Conservation (phyloP, 1,140 invertebrate genomes). For the Ruditapes philippinarum region DNA sequence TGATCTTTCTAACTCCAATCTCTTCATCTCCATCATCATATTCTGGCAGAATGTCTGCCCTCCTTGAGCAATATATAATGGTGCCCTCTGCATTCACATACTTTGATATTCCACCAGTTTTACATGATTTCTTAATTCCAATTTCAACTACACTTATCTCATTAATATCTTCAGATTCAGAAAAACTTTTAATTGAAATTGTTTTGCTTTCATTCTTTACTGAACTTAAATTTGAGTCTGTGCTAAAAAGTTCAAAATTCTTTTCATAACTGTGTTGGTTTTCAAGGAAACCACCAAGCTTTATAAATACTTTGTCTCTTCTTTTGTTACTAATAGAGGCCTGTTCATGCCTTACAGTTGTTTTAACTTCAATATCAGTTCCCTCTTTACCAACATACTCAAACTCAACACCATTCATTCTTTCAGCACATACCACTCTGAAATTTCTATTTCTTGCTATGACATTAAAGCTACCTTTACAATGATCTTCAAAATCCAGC, state of each 20-base stretch:
- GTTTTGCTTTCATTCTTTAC: neutral
- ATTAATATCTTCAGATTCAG: neutral
- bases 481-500: constrained; percentile 19
- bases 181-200: neutral
- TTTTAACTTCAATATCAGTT: constrained; percentile 11
- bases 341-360: neutral
- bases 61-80: constrained; percentile 19
- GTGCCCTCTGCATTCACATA: constrained; percentile 23
- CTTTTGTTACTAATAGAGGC: neutral
- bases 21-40: neutral
- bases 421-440: neutral
- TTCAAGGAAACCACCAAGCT: constrained; percentile 32
- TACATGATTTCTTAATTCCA: constrained; percentile 22
- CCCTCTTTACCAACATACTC: neutral
- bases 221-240: neutral
- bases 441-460: constrained; percentile 4
- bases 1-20: neutral
- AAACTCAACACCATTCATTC: neutral
- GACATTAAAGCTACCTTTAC: constrained; percentile 29
- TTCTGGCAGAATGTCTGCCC: constrained; percentile 53
- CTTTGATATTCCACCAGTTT: neutral
- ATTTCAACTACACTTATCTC: constrained; percentile 41
- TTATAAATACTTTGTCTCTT: constrained; percentile 19
- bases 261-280: neutral
- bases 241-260: neutral